Conservation (phyloP, 2,113 vertebrate genomes). For the Antechinus stuartii region DNA sequence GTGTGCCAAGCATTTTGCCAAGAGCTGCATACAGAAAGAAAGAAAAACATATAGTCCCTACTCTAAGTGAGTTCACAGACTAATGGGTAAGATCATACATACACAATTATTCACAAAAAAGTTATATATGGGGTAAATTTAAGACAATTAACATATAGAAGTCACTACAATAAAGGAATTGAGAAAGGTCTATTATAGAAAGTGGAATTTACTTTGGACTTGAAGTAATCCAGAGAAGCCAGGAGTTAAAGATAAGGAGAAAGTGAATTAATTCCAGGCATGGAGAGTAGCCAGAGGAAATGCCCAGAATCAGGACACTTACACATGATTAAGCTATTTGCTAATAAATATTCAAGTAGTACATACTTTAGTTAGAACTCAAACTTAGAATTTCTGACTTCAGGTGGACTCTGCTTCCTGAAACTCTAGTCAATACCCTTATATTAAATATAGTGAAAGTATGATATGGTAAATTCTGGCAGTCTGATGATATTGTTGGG, state of each 20-base stretch:
- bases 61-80: background rate
- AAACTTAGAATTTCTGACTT: background rate
- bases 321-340: background rate
- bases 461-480: background rate
- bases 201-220: background rate
- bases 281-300: background rate
- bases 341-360: background rate
- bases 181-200: no score
- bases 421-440: background rate
- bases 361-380: background rate
- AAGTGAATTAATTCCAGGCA: background rate
- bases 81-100: background rate
- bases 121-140: no score
- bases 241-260: background rate
- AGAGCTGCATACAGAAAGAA: background rate
- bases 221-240: background rate
- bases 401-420: background rate
- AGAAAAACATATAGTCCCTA: no score
- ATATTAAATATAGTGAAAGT: background rate
- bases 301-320: background rate
- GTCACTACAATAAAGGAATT: no score
- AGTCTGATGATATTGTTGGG: background rate
- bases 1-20: background rate
- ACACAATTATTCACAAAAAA: background rate
- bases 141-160: no score